Base-by-base conservation (phyloP, 1,140 invertebrate species). In the Drosophila bipectinata region DNA sequence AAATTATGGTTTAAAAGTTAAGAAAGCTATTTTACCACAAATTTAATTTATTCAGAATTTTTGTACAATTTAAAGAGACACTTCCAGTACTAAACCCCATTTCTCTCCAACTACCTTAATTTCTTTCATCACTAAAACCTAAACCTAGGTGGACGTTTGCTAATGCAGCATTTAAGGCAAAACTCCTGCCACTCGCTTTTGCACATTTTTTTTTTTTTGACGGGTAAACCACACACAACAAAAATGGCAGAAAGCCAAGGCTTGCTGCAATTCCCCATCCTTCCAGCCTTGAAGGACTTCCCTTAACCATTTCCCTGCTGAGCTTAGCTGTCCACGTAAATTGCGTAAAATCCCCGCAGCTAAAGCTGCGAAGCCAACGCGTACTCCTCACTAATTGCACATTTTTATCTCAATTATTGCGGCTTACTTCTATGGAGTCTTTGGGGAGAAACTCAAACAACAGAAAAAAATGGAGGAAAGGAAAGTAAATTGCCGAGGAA, bases 321-420 rank as follows among this genome's bases (percentile, higher is more conserved):
- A 47, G 45, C 39, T 66, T 48, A 34, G 64, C 52, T 28, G 47
- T 67, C 48, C 56, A 68, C 67, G 77, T 87, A 87, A 85, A 87
- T 82, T 78, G 82, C 74, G 63, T 82, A 72, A 63, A 87, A 87
- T 85, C 73, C 55, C 64, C 49, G 30, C 69, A 72, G 74, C 82
- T 24, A 56, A 66, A 58, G 58, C 24, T 55, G 60, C 51, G 56
- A 59, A 87, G 61, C 69, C 52, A 81, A 67, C 72, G 63, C 69
- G 64, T 71, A 73, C 52, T 67, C 75, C 60, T 72, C 64, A 78
- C 83, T 85, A 85, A 85, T 85, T 85, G 83, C 82, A 72, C 81
- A 85, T 87, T 88, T 88, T 87, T 78, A 81, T 82, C 82, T 72
- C 82, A 82, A 81, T 85, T 85, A 85, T 87, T 85, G 66, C 78